phyloP scores from a whole-genome alignment of 2,113 vertebrate genomes.

The Hippolais icterina region DNA sequence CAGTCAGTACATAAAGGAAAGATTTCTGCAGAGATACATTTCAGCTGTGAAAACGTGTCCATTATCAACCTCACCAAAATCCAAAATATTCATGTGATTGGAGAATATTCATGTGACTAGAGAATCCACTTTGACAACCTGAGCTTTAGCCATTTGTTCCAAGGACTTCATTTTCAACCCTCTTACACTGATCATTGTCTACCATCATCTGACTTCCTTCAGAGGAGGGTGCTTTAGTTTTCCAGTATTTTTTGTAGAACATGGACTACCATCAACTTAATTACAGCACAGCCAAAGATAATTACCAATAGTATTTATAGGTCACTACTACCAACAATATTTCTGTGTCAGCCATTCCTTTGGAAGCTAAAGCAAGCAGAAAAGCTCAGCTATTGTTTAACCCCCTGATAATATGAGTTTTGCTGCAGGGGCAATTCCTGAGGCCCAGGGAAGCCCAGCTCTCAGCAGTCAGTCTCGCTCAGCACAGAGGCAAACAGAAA shows the following conservation, averaged over 20 bases:
- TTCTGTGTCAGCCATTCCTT: neutral
- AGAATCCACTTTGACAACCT: neutral
- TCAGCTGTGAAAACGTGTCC: neutral
- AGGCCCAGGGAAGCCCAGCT: neutral
- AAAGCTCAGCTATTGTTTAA: neutral
- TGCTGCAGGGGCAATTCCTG: neutral
- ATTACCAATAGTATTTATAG: neutral
- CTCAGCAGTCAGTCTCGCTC: neutral
- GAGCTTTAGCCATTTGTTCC: neutral
- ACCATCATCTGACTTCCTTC: neutral
- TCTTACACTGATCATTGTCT: neutral
- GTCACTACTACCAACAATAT: neutral
- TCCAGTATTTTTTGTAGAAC: neutral
- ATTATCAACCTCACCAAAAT: neutral
- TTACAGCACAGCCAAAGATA: neutral
- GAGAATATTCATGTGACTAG: neutral
- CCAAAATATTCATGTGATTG: neutral
- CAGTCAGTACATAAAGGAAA: neutral
- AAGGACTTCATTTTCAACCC: neutral
- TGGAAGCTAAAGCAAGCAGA: neutral
- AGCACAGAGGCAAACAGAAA: neutral
- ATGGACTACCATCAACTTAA: neutral
- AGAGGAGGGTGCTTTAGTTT: neutral
- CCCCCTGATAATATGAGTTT: neutral
- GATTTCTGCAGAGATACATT: neutral